These are phyloP conservation scores for Argynnis bischoffii DNA, from an alignment of 2,888 invertebrate genomes.

Conservation along the genomic window DNA sequence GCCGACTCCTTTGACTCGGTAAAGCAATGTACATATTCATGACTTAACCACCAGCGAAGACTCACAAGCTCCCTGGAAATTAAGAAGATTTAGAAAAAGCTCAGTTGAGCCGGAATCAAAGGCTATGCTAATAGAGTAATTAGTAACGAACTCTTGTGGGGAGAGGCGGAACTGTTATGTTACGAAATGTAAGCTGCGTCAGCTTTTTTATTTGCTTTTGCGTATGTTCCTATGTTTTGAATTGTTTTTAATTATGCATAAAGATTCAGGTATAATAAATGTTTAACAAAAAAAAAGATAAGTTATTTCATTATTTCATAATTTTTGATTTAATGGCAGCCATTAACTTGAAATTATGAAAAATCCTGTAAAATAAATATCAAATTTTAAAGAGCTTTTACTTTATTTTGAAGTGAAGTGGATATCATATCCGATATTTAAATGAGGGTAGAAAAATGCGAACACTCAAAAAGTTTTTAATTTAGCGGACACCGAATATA, in stretches of 20 bases:
- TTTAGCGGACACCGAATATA: slow-evolving; percentile 48
- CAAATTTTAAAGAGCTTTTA: background rate
- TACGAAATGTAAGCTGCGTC: background rate
- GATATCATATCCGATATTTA: slow-evolving; percentile 41
- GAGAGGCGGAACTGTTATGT: slow-evolving; percentile 48
- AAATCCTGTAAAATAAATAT: no score
- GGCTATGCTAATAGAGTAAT: slow-evolving; percentile 67
- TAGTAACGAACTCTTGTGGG: slow-evolving; percentile 58
- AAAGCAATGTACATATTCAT: slow-evolving; percentile 44
- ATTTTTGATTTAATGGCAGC: no score
- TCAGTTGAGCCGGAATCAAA: slow-evolving; percentile 61
- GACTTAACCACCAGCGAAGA: slow-evolving; percentile 40
- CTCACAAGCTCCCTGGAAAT: slow-evolving; percentile 49
- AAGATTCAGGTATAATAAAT: no score
- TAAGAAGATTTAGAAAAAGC: slow-evolving; percentile 68
- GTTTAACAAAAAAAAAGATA: no score
- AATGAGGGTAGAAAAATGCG: slow-evolving; percentile 40
- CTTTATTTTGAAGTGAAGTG: slow-evolving; percentile 16
- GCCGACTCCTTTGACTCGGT: slow-evolving; percentile 30
- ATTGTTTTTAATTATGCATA: background rate
- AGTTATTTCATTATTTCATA: no score
- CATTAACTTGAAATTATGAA: no score
- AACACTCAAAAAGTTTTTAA: slow-evolving; percentile 48
- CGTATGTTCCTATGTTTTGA: background rate
- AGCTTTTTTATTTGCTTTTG: background rate